Conservation (phyloP, 1,140 invertebrate genomes). For the Trypoxylus dichotomus region DNA sequence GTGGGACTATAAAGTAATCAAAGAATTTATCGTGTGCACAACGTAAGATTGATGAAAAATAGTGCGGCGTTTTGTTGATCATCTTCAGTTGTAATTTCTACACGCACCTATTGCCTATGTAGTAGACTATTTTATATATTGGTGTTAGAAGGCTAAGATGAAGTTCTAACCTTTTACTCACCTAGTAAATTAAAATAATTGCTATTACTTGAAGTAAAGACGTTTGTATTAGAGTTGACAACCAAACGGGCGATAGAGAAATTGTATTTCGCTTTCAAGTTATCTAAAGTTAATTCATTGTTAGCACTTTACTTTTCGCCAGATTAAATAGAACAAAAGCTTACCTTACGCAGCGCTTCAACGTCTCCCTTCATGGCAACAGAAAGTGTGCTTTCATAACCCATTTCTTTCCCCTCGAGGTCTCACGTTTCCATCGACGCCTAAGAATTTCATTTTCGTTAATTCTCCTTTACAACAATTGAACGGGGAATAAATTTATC, state of each 20-base stretch:
- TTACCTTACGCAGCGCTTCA: neutral
- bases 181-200: too few relatives aligned
- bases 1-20: too few relatives aligned
- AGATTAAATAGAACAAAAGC: neutral
- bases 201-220: too few relatives aligned
- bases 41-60: too few relatives aligned
- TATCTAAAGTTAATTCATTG: neutral
- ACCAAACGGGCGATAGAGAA: neutral
- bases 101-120: too few relatives aligned
- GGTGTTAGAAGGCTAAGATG: too few relatives aligned
- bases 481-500: neutral
- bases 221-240: too few relatives aligned
- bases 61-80: too few relatives aligned
- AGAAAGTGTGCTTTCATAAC: neutral
- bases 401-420: neutral
- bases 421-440: neutral
- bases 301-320: neutral
- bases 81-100: too few relatives aligned
- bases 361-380: neutral
- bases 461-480: neutral
- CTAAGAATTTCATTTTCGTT: slow-evolving; percentile 5
- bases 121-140: too few relatives aligned
- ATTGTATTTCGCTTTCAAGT: neutral
- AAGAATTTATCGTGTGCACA: too few relatives aligned
- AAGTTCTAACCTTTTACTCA: too few relatives aligned